Percentiles rank a stretch among this genome's conserved stretches.
Conservation (phyloP, 1,140 invertebrate genomes). For the Homalodisca vitripennis region DNA sequence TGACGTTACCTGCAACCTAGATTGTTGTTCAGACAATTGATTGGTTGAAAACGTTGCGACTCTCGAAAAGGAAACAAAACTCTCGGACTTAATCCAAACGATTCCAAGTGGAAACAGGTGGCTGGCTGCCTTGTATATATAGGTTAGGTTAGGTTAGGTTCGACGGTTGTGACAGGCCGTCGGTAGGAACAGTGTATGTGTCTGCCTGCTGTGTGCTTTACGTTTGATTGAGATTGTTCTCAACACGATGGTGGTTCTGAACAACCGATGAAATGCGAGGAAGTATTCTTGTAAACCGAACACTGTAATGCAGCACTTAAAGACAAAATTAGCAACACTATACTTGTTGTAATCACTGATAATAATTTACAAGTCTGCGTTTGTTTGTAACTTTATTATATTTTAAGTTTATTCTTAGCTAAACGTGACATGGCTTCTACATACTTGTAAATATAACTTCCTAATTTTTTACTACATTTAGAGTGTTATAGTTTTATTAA, state of each 20-base stretch:
- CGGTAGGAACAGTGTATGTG: constrained; percentile 2
- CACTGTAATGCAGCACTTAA: neutral
- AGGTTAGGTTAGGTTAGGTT: neutral
- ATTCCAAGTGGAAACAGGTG: neutral
- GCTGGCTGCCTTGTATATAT: no score
- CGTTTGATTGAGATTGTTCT: neutral
- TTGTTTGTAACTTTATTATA: constrained; percentile 6
- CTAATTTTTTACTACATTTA: neutral
- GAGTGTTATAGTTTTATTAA: neutral
- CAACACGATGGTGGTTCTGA: neutral
- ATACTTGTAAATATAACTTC: neutral
- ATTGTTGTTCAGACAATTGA: constrained; percentile 37
- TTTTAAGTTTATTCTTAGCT: constrained; percentile 4
- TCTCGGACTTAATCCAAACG: neutral
- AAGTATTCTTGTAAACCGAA: neutral
- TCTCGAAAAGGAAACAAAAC: neutral
- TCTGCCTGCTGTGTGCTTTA: constrained; percentile 20
- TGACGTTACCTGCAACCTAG: constrained; percentile 50
- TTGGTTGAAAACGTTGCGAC: constrained; percentile 21
- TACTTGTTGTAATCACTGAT: neutral
- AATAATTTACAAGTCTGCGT: neutral
- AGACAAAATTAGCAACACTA: constrained; percentile 11
- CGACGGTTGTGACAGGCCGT: no score
- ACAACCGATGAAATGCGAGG: neutral
- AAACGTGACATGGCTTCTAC: constrained; percentile 27